A percentile compares a stretch with the other conserved stretches of the same genome.
phyloP scores from a whole-genome alignment of 1,140 invertebrate species.

The Eciton burchellii region DNA sequence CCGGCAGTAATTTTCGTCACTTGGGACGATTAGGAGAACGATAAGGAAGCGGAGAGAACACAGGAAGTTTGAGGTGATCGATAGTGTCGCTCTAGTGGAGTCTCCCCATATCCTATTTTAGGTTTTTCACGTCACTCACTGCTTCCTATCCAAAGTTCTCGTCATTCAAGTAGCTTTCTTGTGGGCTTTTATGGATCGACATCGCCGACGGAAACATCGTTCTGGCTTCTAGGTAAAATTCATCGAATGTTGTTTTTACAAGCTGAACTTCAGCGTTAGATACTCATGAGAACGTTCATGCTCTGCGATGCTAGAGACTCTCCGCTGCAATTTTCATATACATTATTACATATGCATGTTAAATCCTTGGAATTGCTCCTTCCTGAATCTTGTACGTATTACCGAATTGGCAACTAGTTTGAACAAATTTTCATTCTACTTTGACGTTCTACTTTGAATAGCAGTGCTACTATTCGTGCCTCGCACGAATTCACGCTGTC shows the following conservation, averaged over 20 bases:
- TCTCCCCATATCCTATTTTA: background rate
- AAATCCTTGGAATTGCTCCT: background rate
- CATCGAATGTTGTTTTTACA: constrained; percentile 15
- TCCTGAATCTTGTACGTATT: constrained; percentile 2
- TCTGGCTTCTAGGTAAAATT: constrained; percentile 19
- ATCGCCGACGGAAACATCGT: background rate
- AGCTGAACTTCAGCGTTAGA: background rate
- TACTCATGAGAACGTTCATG: background rate
- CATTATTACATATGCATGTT: background rate
- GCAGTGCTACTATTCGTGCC: no score
- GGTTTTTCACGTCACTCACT: constrained; percentile 36
- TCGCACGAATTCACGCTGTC: no score
- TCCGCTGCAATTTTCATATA: background rate
- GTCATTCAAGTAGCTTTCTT: constrained; percentile 21
- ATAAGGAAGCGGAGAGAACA: constrained; percentile 35
- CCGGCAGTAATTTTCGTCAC: constrained; percentile 29
- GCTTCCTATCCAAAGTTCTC: constrained; percentile 38
- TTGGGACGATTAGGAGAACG: constrained; percentile 13
- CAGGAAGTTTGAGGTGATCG: constrained; percentile 27
- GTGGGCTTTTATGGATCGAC: constrained; percentile 23
- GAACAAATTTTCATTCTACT: no score
- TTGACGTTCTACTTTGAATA: no score
- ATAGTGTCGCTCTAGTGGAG: constrained; percentile 24
- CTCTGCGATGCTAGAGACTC: background rate
- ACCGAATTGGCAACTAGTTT: no score